Evolutionary conservation across 2,888 invertebrate species (phyloP).

Genomic region (Branchellion lobata): DNA sequence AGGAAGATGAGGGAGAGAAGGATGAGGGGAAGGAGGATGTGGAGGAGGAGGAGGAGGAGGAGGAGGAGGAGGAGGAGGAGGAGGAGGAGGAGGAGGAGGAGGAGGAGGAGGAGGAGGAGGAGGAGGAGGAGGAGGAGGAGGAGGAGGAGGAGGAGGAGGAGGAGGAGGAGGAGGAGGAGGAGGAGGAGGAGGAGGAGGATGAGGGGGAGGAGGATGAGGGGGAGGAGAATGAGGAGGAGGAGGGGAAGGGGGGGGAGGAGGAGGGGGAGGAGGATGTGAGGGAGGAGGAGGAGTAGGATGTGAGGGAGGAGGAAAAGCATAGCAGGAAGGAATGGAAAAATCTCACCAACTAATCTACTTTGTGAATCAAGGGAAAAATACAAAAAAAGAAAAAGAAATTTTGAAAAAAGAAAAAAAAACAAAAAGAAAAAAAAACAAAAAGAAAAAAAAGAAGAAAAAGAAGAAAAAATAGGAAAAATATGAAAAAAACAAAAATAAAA

Average conservation of each 20-base stretch:
- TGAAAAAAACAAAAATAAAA: too few species aligned
- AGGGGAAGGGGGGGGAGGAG: background rate
- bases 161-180: background rate
- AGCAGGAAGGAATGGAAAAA: background rate
- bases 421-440: too few species aligned
- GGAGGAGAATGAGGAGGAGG: too few species aligned
- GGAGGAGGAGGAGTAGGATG: too few species aligned
- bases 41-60: background rate
- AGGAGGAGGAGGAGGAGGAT: background rate
- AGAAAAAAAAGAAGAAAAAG: too few species aligned
- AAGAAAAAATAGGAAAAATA: too few species aligned
- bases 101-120: background rate
- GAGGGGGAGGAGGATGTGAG: too few species aligned
- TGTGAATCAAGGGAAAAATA: too few species aligned
- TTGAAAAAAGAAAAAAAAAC: too few species aligned
- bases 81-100: background rate
- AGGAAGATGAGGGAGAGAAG: background rate
- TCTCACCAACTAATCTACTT: too few species aligned
- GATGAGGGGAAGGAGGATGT: background rate
- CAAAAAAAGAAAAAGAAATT: too few species aligned
- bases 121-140: background rate
- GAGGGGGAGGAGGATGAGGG: too few species aligned
- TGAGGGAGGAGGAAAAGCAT: constrained; percentile 18
- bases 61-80: background rate
- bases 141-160: constrained; percentile 1